Percentiles rank a stretch among this genome's conserved stretches.
These are phyloP conservation scores for Lampris megalopsis DNA, from an alignment of 2,113 vertebrate genomes.

Conservation along the genomic window DNA sequence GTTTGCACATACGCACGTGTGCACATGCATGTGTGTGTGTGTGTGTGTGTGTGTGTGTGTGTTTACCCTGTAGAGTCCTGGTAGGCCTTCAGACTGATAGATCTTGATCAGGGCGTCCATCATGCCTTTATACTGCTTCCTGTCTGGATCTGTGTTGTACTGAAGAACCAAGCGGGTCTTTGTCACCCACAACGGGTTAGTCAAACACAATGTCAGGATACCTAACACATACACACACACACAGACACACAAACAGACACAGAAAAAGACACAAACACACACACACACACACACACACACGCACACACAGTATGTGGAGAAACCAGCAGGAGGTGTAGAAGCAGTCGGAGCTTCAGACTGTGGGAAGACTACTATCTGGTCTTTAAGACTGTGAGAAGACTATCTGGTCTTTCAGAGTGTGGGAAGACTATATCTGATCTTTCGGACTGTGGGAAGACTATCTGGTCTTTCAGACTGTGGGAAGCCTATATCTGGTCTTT, in stretches of 20 bases:
- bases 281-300: too few relatives aligned
- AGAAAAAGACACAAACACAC: neutral
- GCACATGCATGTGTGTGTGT: too few relatives aligned
- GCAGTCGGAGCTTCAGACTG: too few relatives aligned
- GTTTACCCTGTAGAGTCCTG: slow-evolving; percentile 88
- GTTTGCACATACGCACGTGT: too few relatives aligned
- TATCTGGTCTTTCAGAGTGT: too few relatives aligned
- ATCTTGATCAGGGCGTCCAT: slow-evolving; percentile 87
- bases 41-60: neutral
- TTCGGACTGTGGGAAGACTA: too few relatives aligned
- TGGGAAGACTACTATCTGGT: too few relatives aligned
- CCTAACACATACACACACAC: slow-evolving; percentile 70
- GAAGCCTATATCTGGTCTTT: too few relatives aligned
- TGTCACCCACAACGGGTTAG: slow-evolving; percentile 90
- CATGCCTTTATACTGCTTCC: slow-evolving; percentile 86
- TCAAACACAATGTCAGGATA: slow-evolving; percentile 88
- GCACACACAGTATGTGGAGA: neutral
- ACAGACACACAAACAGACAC: slow-evolving; percentile 1
- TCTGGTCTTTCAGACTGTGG: too few relatives aligned
- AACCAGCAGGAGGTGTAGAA: too few relatives aligned
- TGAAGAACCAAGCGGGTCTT: slow-evolving; percentile 91
- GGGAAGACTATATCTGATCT: too few relatives aligned
- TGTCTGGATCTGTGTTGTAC: slow-evolving; percentile 74
- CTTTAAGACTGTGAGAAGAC: too few relatives aligned
- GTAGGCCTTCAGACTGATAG: slow-evolving; percentile 86